Percentiles rank a stretch among this genome's conserved stretches.
Evolutionary conservation across 2,113 vertebrate species (phyloP).

Genomic region (Falcunculus frontatus): DNA sequence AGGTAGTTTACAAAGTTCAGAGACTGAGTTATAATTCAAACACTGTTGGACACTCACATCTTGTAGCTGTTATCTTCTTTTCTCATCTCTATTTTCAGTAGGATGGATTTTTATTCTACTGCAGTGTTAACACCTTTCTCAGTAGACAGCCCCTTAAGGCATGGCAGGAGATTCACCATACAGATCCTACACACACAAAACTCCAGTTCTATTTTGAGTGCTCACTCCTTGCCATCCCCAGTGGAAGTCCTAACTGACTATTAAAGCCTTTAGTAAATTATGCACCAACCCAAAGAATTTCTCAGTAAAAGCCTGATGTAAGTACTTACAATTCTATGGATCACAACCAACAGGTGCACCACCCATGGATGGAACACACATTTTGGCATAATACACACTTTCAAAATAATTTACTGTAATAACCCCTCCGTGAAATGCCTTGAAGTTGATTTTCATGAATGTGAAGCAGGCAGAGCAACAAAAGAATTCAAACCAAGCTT

Average conservation of each 20-base stretch:
- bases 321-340: not conserved
- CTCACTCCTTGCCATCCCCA: not conserved
- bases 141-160: not conserved
- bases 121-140: not conserved
- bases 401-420: not conserved
- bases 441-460: not conserved
- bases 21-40: not conserved
- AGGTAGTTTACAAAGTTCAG: not conserved
- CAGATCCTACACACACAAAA: not conserved
- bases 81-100: not conserved
- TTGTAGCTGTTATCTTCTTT: not conserved
- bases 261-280: not conserved
- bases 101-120: not conserved
- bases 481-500: not conserved
- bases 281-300: not conserved
- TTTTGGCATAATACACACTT: not conserved
- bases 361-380: not conserved
- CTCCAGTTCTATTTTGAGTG: not conserved
- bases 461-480: not conserved
- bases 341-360: not conserved
- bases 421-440: not conserved
- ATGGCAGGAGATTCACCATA: not conserved
- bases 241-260: not conserved
- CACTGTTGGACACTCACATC: not conserved
- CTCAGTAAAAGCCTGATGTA: not conserved